A percentile compares a stretch with the other conserved stretches of the same genome.
Evolutionary conservation across 2,797 vertebrate species (phyloP).

Genomic region (Sebastes cheni): DNA sequence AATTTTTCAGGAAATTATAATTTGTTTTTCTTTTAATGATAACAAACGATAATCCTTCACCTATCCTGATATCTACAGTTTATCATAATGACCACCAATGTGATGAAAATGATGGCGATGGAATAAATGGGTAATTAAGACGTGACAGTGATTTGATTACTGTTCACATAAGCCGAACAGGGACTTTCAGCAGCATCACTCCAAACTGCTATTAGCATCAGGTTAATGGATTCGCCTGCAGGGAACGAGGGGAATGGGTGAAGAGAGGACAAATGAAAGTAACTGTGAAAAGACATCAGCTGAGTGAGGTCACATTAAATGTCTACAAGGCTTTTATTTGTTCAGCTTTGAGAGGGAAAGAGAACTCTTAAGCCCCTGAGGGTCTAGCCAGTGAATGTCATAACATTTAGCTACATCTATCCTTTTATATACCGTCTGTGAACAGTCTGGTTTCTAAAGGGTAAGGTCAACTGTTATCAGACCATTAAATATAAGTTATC

Average conservation of each 20-base stretch:
- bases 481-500: no score
- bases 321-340: constrained; percentile 39
- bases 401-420: constrained; percentile 28
- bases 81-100: background rate
- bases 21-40: background rate
- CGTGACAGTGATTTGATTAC: constrained; percentile 5
- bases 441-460: constrained; percentile 5
- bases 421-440: background rate
- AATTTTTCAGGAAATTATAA: background rate
- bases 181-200: constrained; percentile 12
- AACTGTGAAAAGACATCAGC: constrained; percentile 30
- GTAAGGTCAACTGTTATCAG: background rate
- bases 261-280: constrained; percentile 20
- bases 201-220: constrained; percentile 15
- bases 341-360: background rate
- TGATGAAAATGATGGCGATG: background rate
- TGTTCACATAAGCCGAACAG: constrained; percentile 16
- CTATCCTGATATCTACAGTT: background rate
- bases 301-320: constrained; percentile 43
- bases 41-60: background rate
- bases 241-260: constrained; percentile 9
- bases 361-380: constrained; percentile 4
- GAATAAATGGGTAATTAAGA: background rate
- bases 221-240: constrained; percentile 42
- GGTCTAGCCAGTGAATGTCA: constrained; percentile 27